Evolutionary conservation across 30 jellyfish, hydroid and myxozoan species (phyloP), one percentile per base, ranked within the genome.

Genomic region (Turritopsis dohrnii): DNA sequence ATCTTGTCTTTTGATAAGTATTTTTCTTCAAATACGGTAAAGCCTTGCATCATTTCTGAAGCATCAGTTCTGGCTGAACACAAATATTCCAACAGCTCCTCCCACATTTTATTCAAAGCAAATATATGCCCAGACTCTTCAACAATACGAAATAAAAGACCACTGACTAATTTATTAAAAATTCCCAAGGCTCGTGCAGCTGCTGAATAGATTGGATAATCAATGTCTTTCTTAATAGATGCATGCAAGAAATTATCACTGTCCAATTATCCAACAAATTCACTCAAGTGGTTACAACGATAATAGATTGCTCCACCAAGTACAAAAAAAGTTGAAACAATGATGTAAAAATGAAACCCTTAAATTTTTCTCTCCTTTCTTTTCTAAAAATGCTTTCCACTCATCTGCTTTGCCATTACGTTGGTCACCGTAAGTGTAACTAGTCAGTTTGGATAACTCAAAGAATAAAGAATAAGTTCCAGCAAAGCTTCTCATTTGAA

Each of bases 401-500:
- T 84, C 91, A 16, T 52, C 81, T 52, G 91, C 88, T 52, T 53
- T 26, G 27, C 91, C 91, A 76, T 75, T 84, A 17, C 91, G 27
- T 66, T 84, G 88, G 52, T 75, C 91, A 71, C 91, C 91, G 30
- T 84, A 87, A 21, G 65, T 65, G 26, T 28, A 18, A n/a, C n/a
- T n/a, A n/a, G n/a, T n/a, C n/a, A n/a, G n/a, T n/a, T n/a, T n/a
- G n/a, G n/a, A n/a, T n/a, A n/a, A n/a, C n/a, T n/a, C n/a, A n/a
- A n/a, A n/a, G n/a, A n/a, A n/a, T n/a, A n/a, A n/a, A n/a, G n/a
- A n/a, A n/a, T n/a, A n/a, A n/a, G n/a, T n/a, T n/a, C n/a, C n/a
- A n/a, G n/a, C n/a, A n/a, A n/a, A n/a, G n/a, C n/a, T n/a, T n/a
- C n/a, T n/a, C n/a, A n/a, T n/a, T n/a, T n/a, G n/a, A n/a, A n/a